Evolutionary conservation across 2,113 vertebrate genomes (phyloP).

Genomic region (Centrocercus urophasianus): DNA sequence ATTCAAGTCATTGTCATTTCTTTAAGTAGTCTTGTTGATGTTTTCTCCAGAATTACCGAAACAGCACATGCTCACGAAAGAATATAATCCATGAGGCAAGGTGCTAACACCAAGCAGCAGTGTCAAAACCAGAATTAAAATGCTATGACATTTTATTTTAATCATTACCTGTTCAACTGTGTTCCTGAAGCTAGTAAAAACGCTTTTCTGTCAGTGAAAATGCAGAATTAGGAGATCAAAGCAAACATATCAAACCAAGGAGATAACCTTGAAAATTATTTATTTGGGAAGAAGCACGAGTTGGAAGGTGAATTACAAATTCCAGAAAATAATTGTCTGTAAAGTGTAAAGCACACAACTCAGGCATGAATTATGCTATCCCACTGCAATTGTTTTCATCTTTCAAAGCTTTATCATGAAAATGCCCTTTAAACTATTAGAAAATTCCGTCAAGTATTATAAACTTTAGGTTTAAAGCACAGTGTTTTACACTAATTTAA

Average conservation of each 20-base stretch:
- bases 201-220: background rate
- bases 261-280: background rate
- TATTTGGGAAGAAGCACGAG: background rate
- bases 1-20: background rate
- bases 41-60: constrained; percentile 12
- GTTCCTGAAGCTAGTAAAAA: background rate
- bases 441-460: background rate
- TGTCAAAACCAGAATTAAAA: constrained; percentile 1
- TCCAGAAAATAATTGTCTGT: background rate
- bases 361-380: background rate
- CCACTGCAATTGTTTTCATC: background rate
- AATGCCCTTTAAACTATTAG: background rate
- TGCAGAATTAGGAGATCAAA: background rate
- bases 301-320: background rate
- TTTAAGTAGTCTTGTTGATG: background rate
- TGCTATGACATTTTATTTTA: background rate
- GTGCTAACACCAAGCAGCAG: background rate
- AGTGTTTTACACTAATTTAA: background rate
- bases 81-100: background rate
- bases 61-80: background rate
- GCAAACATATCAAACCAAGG: background rate
- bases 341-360: background rate
- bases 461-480: background rate
- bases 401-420: background rate
- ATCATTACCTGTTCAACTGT: background rate